Percentiles rank a stretch among this genome's conserved stretches.
Evolutionary conservation across 2,888 invertebrate species (phyloP).

Genomic region (Nineta flava): DNA sequence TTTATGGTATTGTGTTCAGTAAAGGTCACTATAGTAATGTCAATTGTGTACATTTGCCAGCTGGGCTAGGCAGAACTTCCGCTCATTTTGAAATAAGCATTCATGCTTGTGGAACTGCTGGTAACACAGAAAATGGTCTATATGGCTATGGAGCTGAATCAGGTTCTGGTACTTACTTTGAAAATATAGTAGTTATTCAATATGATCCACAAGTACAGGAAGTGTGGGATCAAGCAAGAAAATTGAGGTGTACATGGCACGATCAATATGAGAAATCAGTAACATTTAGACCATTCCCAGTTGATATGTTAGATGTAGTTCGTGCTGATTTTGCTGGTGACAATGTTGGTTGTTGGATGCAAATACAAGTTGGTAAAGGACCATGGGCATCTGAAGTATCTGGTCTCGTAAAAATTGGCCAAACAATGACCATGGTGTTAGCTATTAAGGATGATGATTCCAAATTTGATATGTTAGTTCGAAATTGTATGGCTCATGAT

Average conservation of each 20-base stretch:
- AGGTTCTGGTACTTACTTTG: slow-evolving; percentile 83
- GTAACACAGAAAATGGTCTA: slow-evolving; percentile 78
- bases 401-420: slow-evolving; percentile 85
- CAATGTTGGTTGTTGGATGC: slow-evolving; percentile 96
- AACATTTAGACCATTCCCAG: slow-evolving; percentile 86
- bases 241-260: slow-evolving; percentile 86
- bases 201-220: slow-evolving; percentile 90
- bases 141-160: slow-evolving; percentile 78
- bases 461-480: slow-evolving; percentile 88
- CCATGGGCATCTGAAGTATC: slow-evolving; percentile 94
- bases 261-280: slow-evolving; percentile 92
- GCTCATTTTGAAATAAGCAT: slow-evolving; percentile 85
- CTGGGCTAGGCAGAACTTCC: slow-evolving; percentile 69
- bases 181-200: slow-evolving; percentile 85
- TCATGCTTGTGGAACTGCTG: slow-evolving; percentile 82
- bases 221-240: slow-evolving; percentile 89
- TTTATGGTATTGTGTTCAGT: slow-evolving; percentile 89
- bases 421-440: slow-evolving; percentile 92
- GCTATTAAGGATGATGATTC: slow-evolving; percentile 91
- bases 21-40: slow-evolving; percentile 89
- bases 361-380: slow-evolving; percentile 87
- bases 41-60: slow-evolving; percentile 81
- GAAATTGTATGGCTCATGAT: slow-evolving; percentile 89
- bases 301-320: slow-evolving; percentile 91
- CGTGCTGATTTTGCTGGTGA: slow-evolving; percentile 88